phyloP scores from a whole-genome alignment of 2,888 invertebrate genomes.

The Campoplex nolae region DNA sequence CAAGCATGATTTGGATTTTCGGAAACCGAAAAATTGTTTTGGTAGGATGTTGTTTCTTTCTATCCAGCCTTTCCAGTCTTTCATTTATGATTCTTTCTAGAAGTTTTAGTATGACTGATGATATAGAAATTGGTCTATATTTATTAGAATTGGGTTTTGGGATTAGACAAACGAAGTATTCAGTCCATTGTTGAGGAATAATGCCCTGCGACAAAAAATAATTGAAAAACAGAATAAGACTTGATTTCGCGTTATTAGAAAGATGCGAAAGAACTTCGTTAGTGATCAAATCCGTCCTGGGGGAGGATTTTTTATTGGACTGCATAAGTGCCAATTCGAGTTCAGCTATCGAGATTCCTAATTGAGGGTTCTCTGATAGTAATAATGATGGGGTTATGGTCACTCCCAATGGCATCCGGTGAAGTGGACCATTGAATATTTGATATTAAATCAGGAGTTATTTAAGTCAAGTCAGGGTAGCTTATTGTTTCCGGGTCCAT shows the following conservation, averaged over 20 bases:
- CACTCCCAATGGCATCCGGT: background rate
- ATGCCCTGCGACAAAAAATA: background rate
- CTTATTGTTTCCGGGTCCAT: background rate
- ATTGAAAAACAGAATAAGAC: background rate
- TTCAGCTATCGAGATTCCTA: too few relatives aligned
- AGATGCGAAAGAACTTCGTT: too few relatives aligned
- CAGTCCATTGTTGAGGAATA: background rate
- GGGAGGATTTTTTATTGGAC: too few relatives aligned
- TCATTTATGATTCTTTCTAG: too few relatives aligned
- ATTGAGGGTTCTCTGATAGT: background rate
- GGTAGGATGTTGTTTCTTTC: too few relatives aligned
- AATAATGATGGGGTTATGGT: background rate
- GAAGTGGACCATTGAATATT: background rate
- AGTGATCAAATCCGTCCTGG: too few relatives aligned
- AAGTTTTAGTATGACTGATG: background rate
- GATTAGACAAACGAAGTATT: conserved; percentile 7
- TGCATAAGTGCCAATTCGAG: too few relatives aligned
- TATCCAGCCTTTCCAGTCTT: too few relatives aligned
- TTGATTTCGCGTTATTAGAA: too few relatives aligned
- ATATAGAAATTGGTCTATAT: conserved; percentile 3
- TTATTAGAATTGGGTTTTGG: conserved; percentile 15
- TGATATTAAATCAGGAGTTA: background rate
- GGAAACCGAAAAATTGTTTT: too few relatives aligned
- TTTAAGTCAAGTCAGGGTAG: background rate
- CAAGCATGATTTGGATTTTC: conserved; percentile 9